Evolutionary conservation across 1,140 invertebrate species (phyloP).

Genomic region (Drosophila tsacasi): DNA sequence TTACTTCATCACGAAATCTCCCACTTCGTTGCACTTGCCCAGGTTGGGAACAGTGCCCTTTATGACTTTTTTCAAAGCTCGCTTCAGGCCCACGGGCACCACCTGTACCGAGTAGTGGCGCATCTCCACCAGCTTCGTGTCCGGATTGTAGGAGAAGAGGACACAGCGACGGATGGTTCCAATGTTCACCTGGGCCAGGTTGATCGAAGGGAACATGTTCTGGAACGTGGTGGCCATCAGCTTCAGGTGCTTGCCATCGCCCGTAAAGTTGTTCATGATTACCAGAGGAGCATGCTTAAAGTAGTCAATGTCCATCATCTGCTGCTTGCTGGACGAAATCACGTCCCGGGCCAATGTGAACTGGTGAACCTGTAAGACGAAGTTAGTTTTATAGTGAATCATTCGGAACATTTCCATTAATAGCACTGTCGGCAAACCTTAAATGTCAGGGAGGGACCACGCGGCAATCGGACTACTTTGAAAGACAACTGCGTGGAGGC

Average conservation of each 20-base stretch:
- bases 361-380: slow-evolving; percentile 85
- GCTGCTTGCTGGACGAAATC: slow-evolving; percentile 92
- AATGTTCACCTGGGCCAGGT: slow-evolving; percentile 96
- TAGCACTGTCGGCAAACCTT: slow-evolving; percentile 86
- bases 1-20: slow-evolving; percentile 95
- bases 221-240: slow-evolving; percentile 98
- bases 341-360: slow-evolving; percentile 95
- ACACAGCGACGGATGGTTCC: slow-evolving; percentile 95
- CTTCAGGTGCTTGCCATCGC: slow-evolving; percentile 94
- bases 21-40: slow-evolving; percentile 93
- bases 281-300: slow-evolving; percentile 95
- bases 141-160: slow-evolving; percentile 95
- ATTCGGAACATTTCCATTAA: neutral
- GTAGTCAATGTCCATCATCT: slow-evolving; percentile 92
- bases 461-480: slow-evolving; percentile 92
- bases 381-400: neutral
- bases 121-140: slow-evolving; percentile 95
- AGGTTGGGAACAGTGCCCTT: slow-evolving; percentile 97
- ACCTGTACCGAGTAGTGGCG: slow-evolving; percentile 95
- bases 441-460: slow-evolving; percentile 94
- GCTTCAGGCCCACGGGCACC: slow-evolving; percentile 95
- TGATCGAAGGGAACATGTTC: slow-evolving; percentile 99
- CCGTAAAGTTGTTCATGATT: slow-evolving; percentile 97
- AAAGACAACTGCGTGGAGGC: slow-evolving; percentile 94
- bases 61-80: slow-evolving; percentile 97